phyloP scores from a whole-genome alignment of 2,797 vertebrate genomes.

The Thripadectes ignobilis region DNA sequence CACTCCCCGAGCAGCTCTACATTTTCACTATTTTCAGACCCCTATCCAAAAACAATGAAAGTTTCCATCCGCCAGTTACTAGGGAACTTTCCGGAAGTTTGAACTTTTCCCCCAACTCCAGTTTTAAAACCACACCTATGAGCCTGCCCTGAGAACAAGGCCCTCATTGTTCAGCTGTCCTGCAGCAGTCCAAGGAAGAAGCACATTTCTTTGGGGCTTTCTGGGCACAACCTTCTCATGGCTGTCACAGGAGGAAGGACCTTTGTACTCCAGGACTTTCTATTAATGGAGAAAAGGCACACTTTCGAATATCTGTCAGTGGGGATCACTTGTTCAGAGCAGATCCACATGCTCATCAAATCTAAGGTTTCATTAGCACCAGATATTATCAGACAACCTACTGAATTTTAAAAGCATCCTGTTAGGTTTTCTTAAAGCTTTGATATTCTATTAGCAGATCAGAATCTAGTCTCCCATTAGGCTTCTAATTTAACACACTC shows the following conservation, averaged over 20 bases:
- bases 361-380: slow-evolving; percentile 30
- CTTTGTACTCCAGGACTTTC: background rate
- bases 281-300: background rate
- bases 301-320: background rate
- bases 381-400: slow-evolving; percentile 31
- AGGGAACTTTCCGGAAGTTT: background rate
- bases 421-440: background rate
- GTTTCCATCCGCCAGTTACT: background rate
- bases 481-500: background rate
- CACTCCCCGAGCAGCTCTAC: background rate
- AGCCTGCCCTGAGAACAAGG: slow-evolving; percentile 36
- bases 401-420: slow-evolving; percentile 44
- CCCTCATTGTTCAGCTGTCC: slow-evolving; percentile 21
- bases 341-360: slow-evolving; percentile 3
- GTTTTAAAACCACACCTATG: slow-evolving; percentile 26
- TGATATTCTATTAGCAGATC: slow-evolving; percentile 38
- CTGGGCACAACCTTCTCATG: background rate
- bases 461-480: background rate
- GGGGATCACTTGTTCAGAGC: background rate
- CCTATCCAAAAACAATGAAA: background rate
- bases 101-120: background rate
- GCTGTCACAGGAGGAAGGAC: background rate
- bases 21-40: background rate
- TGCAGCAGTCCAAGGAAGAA: background rate
- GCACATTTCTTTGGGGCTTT: background rate